Conservation (phyloP, 2,888 invertebrate species). For the Drosophila neotestacea region DNA sequence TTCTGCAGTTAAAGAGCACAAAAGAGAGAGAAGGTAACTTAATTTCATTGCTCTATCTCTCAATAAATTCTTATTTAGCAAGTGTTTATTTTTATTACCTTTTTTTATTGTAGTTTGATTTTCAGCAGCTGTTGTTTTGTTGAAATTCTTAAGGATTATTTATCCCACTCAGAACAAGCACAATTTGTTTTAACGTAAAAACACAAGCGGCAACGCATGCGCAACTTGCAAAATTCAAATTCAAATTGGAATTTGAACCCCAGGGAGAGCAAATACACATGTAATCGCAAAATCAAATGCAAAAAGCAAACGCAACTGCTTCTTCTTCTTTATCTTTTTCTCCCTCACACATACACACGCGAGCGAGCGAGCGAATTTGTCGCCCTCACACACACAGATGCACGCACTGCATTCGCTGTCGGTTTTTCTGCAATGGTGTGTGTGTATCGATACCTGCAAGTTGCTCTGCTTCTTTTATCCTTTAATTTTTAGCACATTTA, state of each 20-base stretch:
- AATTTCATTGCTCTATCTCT: slow-evolving; percentile 24
- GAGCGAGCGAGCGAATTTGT: slow-evolving; percentile 59
- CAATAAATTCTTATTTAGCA: slow-evolving; percentile 45
- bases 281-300: slow-evolving; percentile 60
- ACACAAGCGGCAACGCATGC: slow-evolving; percentile 62
- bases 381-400: slow-evolving; percentile 59
- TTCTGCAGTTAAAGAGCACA: slow-evolving; percentile 30
- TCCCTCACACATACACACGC: slow-evolving; percentile 17
- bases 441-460: slow-evolving; percentile 28
- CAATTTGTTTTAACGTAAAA: slow-evolving; percentile 15
- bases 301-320: slow-evolving; percentile 54
- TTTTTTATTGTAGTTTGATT: slow-evolving; percentile 7
- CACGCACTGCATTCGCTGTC: slow-evolving; percentile 64
- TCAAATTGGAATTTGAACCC: slow-evolving; percentile 78
- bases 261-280: slow-evolving; percentile 36
- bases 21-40: slow-evolving; percentile 26
- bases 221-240: slow-evolving; percentile 54
- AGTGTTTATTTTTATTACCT: slow-evolving; percentile 36
- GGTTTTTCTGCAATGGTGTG: slow-evolving; percentile 38
- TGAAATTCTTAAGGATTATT: slow-evolving; percentile 33
- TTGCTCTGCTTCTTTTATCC: slow-evolving; percentile 26
- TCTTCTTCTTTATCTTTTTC: slow-evolving; percentile 36
- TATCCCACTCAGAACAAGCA: slow-evolving; percentile 22
- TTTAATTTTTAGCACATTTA: slow-evolving; percentile 30
- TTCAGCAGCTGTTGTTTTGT: slow-evolving; percentile 3